phyloP scores from a whole-genome alignment of 30 jellyfish, hydroid and myxozoan species.

The Chrysaora quinquecirrha region DNA sequence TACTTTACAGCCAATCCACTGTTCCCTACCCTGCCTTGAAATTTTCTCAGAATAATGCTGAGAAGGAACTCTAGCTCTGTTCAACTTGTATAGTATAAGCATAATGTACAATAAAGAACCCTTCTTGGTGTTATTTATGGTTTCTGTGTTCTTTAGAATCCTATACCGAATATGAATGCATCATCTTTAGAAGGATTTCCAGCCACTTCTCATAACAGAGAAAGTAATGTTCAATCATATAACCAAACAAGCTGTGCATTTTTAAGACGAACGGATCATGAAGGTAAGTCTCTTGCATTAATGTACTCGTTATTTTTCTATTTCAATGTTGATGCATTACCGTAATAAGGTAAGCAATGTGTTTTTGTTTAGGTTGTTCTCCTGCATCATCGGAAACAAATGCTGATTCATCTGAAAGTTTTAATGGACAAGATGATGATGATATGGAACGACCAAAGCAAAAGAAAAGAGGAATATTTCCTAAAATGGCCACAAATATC shows the following conservation, averaged over 20 bases:
- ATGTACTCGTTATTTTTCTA: neutral
- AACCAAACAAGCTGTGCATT: neutral
- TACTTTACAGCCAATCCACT: too few relatives aligned
- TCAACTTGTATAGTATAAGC: too few relatives aligned
- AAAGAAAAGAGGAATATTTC: constrained; percentile 96
- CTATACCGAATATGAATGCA: neutral
- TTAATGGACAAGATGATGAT: constrained; percentile 78
- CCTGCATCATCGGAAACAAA: constrained; percentile 61
- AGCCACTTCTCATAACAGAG: neutral
- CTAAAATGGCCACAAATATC: constrained; percentile 97
- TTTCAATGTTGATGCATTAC: too few relatives aligned
- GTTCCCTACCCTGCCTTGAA: too few relatives aligned
- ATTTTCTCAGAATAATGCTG: neutral
- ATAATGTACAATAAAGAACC: too few relatives aligned
- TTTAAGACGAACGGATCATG: neutral
- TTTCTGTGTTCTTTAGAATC: neutral
- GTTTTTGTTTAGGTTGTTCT: constrained; percentile 42
- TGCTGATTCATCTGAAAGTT: constrained; percentile 84
- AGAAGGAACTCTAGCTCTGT: neutral
- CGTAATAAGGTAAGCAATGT: too few relatives aligned
- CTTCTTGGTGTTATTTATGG: too few relatives aligned
- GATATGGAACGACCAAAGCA: constrained; percentile 78
- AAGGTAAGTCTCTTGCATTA: neutral
- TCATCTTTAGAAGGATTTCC: neutral
- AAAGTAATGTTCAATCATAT: neutral